Evolutionary conservation across 2,888 invertebrate genomes (phyloP).

Genomic region (Sarcophaga carnaria): DNA sequence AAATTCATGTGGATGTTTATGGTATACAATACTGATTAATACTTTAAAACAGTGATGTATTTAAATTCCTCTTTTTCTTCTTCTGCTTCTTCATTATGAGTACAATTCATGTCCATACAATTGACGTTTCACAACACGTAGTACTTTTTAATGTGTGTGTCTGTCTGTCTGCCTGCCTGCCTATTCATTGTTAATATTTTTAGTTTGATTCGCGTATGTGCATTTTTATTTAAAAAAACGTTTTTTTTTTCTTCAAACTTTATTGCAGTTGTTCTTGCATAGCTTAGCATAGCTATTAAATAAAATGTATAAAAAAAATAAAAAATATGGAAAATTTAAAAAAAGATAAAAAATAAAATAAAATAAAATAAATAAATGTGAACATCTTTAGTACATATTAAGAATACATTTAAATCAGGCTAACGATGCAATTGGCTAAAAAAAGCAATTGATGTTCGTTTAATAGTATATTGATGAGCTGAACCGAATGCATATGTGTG

Average conservation of each 20-base stretch:
- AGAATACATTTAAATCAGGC: conserved; percentile 69
- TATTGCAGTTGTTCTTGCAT: background rate
- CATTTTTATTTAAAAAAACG: conserved; percentile 15
- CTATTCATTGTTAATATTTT: conserved; percentile 16
- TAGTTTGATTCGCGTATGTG: conserved; percentile 9
- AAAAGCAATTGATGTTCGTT: conserved; percentile 45
- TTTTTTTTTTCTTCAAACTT: background rate
- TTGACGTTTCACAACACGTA: conserved; percentile 52
- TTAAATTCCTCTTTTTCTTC: background rate
- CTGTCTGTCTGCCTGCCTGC: background rate
- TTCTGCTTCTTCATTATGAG: background rate
- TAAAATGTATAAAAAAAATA: too few species aligned
- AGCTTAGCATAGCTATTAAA: background rate
- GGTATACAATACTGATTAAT: conserved; percentile 52
- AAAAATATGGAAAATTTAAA: background rate
- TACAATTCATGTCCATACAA: conserved; percentile 32
- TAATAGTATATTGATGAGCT: conserved; percentile 33
- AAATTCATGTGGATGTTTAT: conserved; percentile 49
- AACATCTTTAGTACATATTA: conserved; percentile 61
- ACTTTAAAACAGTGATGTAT: conserved; percentile 17
- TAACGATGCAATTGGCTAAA: conserved; percentile 60
- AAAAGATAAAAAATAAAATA: too few species aligned
- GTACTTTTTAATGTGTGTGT: conserved; percentile 25
- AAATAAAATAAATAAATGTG: conserved; percentile 11
- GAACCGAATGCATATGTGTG: background rate